These are phyloP conservation scores for Lagopus leucura DNA, from an alignment of 2,113 vertebrate species.

Conservation along the genomic window DNA sequence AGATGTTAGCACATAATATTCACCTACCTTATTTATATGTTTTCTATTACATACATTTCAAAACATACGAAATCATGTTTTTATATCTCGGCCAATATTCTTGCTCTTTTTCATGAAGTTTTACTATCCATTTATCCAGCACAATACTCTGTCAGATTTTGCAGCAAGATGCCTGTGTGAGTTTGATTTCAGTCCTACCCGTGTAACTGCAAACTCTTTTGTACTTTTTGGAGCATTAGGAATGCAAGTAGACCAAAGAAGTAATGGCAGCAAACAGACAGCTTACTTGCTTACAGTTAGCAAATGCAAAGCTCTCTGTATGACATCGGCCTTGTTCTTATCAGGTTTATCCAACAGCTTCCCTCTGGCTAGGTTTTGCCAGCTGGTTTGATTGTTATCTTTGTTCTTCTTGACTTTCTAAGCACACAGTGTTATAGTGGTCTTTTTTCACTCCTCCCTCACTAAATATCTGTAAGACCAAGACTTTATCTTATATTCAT, in stretches of 20 bases:
- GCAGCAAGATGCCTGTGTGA: background rate
- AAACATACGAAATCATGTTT: background rate
- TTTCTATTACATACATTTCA: background rate
- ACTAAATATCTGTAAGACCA: background rate
- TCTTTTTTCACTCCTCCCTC: background rate
- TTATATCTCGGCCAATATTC: background rate
- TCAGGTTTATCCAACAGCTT: constrained; percentile 1
- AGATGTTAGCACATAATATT: background rate
- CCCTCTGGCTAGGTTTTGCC: background rate
- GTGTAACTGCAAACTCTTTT: background rate
- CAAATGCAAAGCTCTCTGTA: background rate
- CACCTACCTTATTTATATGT: background rate
- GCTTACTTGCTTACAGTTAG: background rate
- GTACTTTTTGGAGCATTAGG: background rate
- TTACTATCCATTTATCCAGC: background rate
- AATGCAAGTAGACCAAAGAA: background rate
- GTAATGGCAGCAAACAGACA: background rate
- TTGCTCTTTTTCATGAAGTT: background rate
- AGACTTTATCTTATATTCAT: background rate
- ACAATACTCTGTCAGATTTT: background rate
- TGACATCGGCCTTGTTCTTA: background rate
- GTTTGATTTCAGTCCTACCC: background rate
- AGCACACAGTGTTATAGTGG: background rate
- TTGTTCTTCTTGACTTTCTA: background rate
- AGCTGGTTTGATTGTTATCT: background rate